Evolutionary conservation across 2,888 invertebrate genomes (phyloP).

Genomic region (Ornithoptera alexandrae): DNA sequence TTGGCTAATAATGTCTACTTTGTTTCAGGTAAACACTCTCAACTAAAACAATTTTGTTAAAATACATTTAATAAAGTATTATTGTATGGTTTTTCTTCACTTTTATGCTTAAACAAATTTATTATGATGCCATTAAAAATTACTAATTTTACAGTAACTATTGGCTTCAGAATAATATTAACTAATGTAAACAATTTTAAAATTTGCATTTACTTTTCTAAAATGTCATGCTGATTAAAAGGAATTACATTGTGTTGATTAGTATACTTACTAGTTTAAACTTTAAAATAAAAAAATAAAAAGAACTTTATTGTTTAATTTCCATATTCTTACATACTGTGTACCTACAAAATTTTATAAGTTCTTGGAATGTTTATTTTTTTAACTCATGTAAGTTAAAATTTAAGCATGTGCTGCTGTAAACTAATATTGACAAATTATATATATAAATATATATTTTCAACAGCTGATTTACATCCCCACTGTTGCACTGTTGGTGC

Average conservation of each 20-base stretch:
- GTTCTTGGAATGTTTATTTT: too few species aligned
- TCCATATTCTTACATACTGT: neutral
- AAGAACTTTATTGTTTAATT: neutral
- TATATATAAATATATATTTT: too few species aligned
- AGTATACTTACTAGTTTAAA: neutral
- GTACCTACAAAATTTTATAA: neutral
- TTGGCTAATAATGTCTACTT: slow-evolving; percentile 31
- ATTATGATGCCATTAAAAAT: slow-evolving; percentile 3
- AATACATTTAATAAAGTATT: slow-evolving; percentile 23
- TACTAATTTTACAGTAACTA: neutral
- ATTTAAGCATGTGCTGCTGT: too few species aligned
- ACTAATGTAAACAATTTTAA: neutral
- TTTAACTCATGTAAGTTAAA: too few species aligned
- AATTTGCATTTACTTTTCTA: slow-evolving; percentile 8
- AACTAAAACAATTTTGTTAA: slow-evolving; percentile 52
- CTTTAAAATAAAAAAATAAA: neutral
- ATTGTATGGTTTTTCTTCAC: slow-evolving; percentile 14
- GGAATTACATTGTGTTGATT: neutral
- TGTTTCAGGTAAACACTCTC: slow-evolving; percentile 77
- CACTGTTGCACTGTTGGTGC: too few species aligned
- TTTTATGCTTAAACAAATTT: slow-evolving; percentile 7
- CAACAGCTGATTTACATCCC: too few species aligned
- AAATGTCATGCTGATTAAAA: neutral
- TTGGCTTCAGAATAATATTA: neutral
- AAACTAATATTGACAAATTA: too few species aligned